A percentile compares a stretch with the other conserved stretches of the same genome.
Conservation (phyloP, 2,797 vertebrate genomes). For the Falco novaeseelandiae region DNA sequence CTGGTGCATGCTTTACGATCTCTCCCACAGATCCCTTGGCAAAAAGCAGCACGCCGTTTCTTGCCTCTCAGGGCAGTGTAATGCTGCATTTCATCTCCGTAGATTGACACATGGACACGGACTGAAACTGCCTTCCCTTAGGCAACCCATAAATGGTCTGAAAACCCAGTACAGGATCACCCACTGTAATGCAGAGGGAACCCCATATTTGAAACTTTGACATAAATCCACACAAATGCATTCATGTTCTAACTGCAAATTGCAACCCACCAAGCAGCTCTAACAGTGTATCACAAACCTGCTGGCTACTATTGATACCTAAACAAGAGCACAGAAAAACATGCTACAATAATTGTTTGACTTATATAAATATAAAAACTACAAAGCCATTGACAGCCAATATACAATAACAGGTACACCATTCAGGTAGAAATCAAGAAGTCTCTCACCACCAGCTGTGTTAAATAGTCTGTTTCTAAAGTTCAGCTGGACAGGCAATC, state of each 20-base stretch:
- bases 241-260: neutral
- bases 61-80: neutral
- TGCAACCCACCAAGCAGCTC: neutral
- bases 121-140: neutral
- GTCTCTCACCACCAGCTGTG: neutral
- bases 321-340: neutral
- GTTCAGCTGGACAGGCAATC: neutral
- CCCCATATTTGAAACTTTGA: neutral
- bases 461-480: neutral
- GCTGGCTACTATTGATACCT: neutral
- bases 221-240: neutral
- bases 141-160: neutral
- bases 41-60: neutral
- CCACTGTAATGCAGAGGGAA: neutral
- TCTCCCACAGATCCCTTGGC: neutral
- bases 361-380: neutral
- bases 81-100: neutral
- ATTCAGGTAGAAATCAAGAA: neutral
- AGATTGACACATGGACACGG: neutral
- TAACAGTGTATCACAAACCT: neutral
- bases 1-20: neutral
- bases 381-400: neutral
- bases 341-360: neutral
- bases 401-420: neutral
- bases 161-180: neutral